Evolutionary conservation across 2,113 vertebrate species (phyloP), one percentile per base, ranked within the genome.

Genomic region (Burhinus bistriatus): DNA sequence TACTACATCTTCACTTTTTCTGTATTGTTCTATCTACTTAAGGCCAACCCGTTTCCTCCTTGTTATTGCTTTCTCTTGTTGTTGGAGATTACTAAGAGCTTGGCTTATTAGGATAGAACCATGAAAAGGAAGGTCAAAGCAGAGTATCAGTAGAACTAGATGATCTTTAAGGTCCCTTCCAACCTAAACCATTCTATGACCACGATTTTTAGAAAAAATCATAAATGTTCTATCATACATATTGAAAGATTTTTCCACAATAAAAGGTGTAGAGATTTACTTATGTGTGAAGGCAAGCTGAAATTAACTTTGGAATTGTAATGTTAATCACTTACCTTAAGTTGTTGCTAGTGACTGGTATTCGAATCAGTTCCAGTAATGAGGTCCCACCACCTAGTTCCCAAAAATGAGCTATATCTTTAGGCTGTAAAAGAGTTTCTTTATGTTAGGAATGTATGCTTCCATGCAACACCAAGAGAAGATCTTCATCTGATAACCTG

Each of bases 361-460:
- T 98, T 96, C 97, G 98, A 89, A 99, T 98, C 55, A 99, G 98
- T 91, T 99, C 99, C 96, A 98, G 95, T 69, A 99, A 97, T 14
- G 98, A 99, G 5, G 98, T 99, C 78, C 99, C 99, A 93, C 99
- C 99, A 92, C 99, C 99, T 77, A 99, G 97, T 96, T 99, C 99
- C 99, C 99, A 99, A 90, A 99, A 98, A 90, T 99, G 99, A 95
- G 99, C 99, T 86, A 99, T 97, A 96, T 99, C 99, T 98, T 99
- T 99, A 51, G 99, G 99, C 99, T 99, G 97, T 25, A 97, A 97
- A 96, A 83, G 71, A 97, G 42, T 85, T 91, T 79, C 32, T 78
- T 72, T 18, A 47, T 36, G 68, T 96, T 79, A 97, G 61, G 76
- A 72, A 66, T 1, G 5, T 81, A n/a, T 30, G 58, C 42, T 59